Evolutionary conservation across 2,113 vertebrate species (phyloP).

Genomic region (Rhinogobius similis): DNA sequence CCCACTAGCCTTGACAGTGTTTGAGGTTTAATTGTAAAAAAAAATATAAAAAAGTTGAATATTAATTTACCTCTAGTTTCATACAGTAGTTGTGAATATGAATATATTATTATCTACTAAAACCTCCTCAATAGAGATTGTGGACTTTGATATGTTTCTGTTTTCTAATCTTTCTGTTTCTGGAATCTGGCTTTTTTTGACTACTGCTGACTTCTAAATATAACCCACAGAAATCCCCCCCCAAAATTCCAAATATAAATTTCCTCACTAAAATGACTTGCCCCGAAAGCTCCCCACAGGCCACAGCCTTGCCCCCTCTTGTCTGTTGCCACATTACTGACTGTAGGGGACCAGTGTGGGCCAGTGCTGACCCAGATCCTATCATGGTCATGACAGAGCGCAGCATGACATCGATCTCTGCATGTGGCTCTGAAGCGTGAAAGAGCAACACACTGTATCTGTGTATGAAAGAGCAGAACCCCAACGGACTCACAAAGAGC

Average conservation of each 20-base stretch:
- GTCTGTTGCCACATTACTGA: not conserved
- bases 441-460: slow-evolving; percentile 22
- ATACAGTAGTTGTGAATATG: too few species aligned
- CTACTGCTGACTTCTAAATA: not conserved
- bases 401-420: slow-evolving; percentile 18
- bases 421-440: not conserved
- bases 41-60: too few species aligned
- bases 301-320: not conserved
- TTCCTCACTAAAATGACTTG: too few species aligned
- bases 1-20: not conserved
- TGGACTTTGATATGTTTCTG: too few species aligned
- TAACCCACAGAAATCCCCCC: not conserved
- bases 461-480: slow-evolving; percentile 28
- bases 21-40: not conserved
- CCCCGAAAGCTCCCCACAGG: not conserved
- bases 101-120: too few species aligned
- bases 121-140: too few species aligned
- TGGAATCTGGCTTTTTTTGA: not conserved
- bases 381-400: slow-evolving; percentile 9
- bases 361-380: not conserved
- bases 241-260: not conserved
- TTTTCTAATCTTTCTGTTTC: not conserved
- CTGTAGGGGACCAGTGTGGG: not conserved
- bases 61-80: too few species aligned
- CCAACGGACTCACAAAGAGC: slow-evolving; percentile 1